Percentiles rank a stretch among this genome's conserved stretches.
Evolutionary conservation across 2,113 vertebrate species (phyloP).

Genomic region (Amblyopsis rosae): DNA sequence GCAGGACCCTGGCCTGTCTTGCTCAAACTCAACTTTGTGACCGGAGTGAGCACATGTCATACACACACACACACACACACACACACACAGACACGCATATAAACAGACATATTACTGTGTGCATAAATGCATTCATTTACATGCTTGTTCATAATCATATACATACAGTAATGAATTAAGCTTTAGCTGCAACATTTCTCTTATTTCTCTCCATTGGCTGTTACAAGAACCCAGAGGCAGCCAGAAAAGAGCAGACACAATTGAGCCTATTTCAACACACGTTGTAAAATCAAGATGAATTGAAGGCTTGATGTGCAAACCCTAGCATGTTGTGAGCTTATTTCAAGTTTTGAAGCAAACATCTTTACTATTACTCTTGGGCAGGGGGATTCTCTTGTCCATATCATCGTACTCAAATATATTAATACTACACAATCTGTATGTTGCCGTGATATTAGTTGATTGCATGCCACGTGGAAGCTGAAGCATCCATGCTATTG

Average conservation of each 20-base stretch:
- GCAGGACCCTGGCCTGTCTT: slow-evolving; percentile 33
- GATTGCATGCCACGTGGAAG: slow-evolving; percentile 20
- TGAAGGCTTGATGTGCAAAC: slow-evolving; percentile 10
- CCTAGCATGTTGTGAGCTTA: neutral
- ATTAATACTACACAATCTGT: slow-evolving; percentile 25
- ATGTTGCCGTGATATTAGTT: slow-evolving; percentile 36
- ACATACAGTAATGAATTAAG: neutral
- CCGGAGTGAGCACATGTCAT: no score
- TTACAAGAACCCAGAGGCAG: neutral
- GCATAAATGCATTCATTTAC: neutral
- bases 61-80: no score
- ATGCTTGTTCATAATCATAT: neutral
- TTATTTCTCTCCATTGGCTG: neutral
- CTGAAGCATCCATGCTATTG: slow-evolving; percentile 36
- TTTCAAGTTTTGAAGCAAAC: neutral
- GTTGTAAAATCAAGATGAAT: slow-evolving; percentile 2
- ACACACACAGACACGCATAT: neutral
- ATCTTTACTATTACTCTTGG: neutral
- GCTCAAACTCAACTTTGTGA: slow-evolving; percentile 32
- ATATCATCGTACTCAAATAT: slow-evolving; percentile 6
- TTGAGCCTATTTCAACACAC: neutral
- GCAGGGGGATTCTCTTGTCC: neutral
- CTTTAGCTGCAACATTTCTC: neutral
- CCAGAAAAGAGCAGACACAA: slow-evolving; percentile 8
- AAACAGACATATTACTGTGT: neutral